Percentiles rank a stretch among this genome's conserved stretches.
Evolutionary conservation across 2,113 vertebrate species (phyloP).

Genomic region (Camelus bactrianus): DNA sequence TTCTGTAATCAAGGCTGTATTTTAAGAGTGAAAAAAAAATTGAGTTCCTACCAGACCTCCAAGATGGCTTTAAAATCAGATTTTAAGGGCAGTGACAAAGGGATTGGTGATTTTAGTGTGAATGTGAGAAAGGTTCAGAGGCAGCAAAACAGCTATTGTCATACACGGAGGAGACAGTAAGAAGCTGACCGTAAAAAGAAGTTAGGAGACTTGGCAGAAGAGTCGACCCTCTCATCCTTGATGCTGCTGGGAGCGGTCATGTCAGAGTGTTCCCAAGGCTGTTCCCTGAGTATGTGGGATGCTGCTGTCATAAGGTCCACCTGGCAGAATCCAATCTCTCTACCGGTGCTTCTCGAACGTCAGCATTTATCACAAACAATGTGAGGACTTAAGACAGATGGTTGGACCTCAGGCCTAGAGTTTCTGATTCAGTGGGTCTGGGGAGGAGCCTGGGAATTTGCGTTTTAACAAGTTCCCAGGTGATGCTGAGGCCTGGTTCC

Average conservation of each 20-base stretch:
- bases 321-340: neutral
- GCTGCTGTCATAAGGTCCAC: neutral
- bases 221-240: neutral
- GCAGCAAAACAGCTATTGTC: neutral
- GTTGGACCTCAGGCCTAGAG: neutral
- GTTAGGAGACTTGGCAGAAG: neutral
- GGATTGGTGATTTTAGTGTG: neutral
- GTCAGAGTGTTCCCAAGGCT: neutral
- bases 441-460: neutral
- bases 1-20: neutral
- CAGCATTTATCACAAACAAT: fast-evolving
- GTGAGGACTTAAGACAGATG: neutral
- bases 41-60: neutral
- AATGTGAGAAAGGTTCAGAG: neutral
- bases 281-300: neutral
- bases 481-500: neutral
- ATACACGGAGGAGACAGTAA: neutral
- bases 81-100: neutral
- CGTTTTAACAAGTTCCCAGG: neutral
- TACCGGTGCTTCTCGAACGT: no score
- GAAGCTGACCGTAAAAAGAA: neutral
- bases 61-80: conserved; percentile 17
- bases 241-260: neutral
- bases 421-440: neutral
- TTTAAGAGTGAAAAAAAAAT: neutral